phyloP scores from a whole-genome alignment of 2,888 invertebrate genomes.

The Ennomos fuscantarius region DNA sequence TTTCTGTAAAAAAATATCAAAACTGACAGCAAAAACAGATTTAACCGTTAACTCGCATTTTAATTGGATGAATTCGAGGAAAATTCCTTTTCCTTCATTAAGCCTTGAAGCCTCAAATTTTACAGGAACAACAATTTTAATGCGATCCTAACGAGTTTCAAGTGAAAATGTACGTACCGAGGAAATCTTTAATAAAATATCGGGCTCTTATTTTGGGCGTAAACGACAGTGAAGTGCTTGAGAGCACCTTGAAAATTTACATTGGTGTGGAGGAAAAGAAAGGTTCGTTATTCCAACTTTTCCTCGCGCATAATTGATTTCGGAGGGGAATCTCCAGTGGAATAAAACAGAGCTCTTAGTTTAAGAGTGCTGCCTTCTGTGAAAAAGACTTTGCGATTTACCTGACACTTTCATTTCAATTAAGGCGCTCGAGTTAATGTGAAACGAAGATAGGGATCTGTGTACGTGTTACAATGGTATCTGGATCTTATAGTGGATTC shows the following conservation, averaged over 20 bases:
- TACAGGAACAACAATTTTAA: constrained; percentile 40
- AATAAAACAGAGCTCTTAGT: constrained; percentile 28
- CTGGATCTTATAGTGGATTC: neutral
- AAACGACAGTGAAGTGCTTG: constrained; percentile 45
- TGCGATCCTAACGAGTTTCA: constrained; percentile 37
- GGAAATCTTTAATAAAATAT: constrained; percentile 40
- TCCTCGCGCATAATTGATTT: constrained; percentile 48
- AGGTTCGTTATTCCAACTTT: constrained; percentile 47
- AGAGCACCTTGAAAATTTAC: constrained; percentile 48
- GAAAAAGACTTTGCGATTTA: constrained; percentile 13
- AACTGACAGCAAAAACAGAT: constrained; percentile 5
- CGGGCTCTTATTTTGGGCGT: constrained; percentile 43
- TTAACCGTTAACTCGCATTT: constrained; percentile 16
- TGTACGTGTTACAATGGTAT: neutral
- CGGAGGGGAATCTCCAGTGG: constrained; percentile 25
- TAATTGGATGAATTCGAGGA: constrained; percentile 22
- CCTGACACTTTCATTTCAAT: neutral
- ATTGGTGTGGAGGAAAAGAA: constrained; percentile 40
- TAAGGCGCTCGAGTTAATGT: neutral
- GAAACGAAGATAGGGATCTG: neutral
- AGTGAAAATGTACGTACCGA: constrained; percentile 23
- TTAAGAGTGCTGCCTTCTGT: constrained; percentile 8
- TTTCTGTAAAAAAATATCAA: neutral
- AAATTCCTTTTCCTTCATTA: constrained; percentile 35
- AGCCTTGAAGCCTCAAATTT: constrained; percentile 28